phyloP scores from a whole-genome alignment of 2,797 vertebrate genomes.

The Lemur catta region DNA sequence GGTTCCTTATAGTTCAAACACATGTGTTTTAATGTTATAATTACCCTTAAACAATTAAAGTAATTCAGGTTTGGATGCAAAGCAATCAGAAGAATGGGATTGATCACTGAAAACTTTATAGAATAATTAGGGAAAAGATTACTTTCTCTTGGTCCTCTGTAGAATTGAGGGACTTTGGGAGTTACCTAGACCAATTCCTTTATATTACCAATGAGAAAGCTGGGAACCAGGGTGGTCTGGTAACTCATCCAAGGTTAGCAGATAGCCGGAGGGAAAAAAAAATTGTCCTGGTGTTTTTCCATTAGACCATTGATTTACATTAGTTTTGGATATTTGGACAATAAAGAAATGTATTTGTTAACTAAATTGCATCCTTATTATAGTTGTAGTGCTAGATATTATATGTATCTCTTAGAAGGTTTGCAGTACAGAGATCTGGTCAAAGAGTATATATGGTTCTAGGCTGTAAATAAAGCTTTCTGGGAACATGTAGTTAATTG shows the following conservation, averaged over 20 bases:
- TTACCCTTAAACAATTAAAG: conserved; percentile 39
- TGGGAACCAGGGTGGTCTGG: not conserved
- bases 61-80: conserved; percentile 35
- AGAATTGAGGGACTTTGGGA: not conserved
- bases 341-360: conserved; percentile 24
- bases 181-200: not conserved
- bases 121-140: conserved; percentile 30
- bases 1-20: conserved; percentile 17
- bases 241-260: not conserved
- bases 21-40: conserved; percentile 33
- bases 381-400: not conserved
- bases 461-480: not conserved
- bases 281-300: not conserved
- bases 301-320: not conserved
- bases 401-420: not conserved
- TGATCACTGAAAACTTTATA: not conserved
- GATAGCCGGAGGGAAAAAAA: not conserved
- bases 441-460: not conserved
- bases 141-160: not conserved
- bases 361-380: not conserved
- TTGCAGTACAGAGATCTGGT: not conserved
- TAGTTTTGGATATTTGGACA: not conserved
- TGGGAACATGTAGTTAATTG: not conserved
- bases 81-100: conserved; percentile 9
- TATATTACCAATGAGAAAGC: not conserved